Evolutionary conservation across 2,888 invertebrate species (phyloP).

Genomic region (Dioctria linearis): DNA sequence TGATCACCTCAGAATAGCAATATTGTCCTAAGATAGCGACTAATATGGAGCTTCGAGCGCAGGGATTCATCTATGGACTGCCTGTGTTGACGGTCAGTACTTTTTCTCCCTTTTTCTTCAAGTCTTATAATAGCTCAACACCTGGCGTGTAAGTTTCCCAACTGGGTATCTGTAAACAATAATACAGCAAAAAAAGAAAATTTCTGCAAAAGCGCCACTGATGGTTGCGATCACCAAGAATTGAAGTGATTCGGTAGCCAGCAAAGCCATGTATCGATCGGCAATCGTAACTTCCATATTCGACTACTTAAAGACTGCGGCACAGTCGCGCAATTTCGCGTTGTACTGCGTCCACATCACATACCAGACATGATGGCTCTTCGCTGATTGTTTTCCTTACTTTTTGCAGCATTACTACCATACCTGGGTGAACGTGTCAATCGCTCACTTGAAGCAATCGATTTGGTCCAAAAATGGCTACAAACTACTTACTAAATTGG

Average conservation of each 20-base stretch:
- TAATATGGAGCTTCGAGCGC: slow-evolving; percentile 23
- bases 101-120: not conserved
- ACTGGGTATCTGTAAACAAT: slow-evolving; percentile 51
- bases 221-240: slow-evolving; percentile 28
- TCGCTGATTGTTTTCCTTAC: slow-evolving; percentile 49
- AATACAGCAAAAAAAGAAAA: slow-evolving; percentile 29
- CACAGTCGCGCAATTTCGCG: slow-evolving; percentile 32
- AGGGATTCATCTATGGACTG: slow-evolving; percentile 5
- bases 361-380: slow-evolving; percentile 57
- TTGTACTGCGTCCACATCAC: slow-evolving; percentile 37
- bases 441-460: slow-evolving; percentile 51
- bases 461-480: slow-evolving; percentile 55
- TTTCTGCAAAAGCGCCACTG: slow-evolving; percentile 44
- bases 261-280: slow-evolving; percentile 16
- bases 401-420: slow-evolving; percentile 40
- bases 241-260: slow-evolving; percentile 28
- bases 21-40: not conserved
- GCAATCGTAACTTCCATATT: slow-evolving; percentile 34
- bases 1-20: slow-evolving; percentile 35
- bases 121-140: slow-evolving; percentile 47
- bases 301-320: slow-evolving; percentile 25
- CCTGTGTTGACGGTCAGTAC: not conserved
- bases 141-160: slow-evolving; percentile 54
- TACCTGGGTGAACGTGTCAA: slow-evolving; percentile 50
- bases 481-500: slow-evolving; percentile 58